Conservation (phyloP, 2,888 invertebrate species). For the Nematopogon swammerdamellus region DNA sequence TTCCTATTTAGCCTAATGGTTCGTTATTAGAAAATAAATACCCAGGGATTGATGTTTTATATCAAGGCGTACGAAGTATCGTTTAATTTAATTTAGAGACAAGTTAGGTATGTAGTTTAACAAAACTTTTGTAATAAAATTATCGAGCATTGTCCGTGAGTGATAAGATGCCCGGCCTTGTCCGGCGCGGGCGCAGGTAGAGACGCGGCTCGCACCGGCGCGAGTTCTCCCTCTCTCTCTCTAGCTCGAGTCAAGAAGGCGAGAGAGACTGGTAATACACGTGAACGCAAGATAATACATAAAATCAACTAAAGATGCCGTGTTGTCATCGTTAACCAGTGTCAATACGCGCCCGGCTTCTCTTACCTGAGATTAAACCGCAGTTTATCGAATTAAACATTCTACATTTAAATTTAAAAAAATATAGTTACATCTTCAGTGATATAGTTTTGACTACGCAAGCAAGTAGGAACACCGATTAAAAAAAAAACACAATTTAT, state of each 20-base stretch:
- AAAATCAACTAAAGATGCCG: constrained; percentile 52
- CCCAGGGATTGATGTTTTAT: constrained; percentile 29
- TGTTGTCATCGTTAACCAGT: constrained; percentile 35
- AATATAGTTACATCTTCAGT: too few relatives aligned
- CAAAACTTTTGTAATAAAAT: constrained; percentile 55
- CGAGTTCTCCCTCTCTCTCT: not conserved
- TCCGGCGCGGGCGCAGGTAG: constrained; percentile 21
- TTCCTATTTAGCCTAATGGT: too few relatives aligned
- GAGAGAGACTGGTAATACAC: constrained; percentile 47
- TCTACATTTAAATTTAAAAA: too few relatives aligned
- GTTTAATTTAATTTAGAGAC: constrained; percentile 51
- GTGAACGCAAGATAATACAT: constrained; percentile 48
- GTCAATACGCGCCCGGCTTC: constrained; percentile 16
- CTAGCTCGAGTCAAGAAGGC: constrained; percentile 28
- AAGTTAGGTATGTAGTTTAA: constrained; percentile 39
- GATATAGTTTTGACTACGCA: too few relatives aligned
- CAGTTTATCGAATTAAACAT: too few relatives aligned
- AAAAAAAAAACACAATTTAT: too few relatives aligned
- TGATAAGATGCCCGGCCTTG: constrained; percentile 29
- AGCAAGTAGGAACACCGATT: too few relatives aligned
- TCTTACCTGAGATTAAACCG: constrained; percentile 12
- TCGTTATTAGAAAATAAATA: too few relatives aligned
- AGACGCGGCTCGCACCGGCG: not conserved
- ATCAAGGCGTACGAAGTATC: constrained; percentile 39
- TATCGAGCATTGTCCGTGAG: constrained; percentile 46